Percentiles rank a stretch among this genome's conserved stretches.
Conservation (phyloP, 2,888 invertebrate genomes). For the Autographa pulchrina region DNA sequence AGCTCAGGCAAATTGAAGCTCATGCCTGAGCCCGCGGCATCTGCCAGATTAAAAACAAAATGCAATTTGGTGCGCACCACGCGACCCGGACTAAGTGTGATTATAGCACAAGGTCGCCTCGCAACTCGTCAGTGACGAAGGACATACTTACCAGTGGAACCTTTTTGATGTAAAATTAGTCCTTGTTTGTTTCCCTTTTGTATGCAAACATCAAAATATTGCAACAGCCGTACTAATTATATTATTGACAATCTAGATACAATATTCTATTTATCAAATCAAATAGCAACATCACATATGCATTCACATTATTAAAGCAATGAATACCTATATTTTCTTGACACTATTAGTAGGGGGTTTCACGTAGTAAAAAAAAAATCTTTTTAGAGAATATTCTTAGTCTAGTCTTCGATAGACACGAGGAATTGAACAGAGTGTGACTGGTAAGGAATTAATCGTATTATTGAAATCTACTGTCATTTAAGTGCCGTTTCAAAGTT, state of each 20-base stretch:
- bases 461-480: slow-evolving; percentile 21
- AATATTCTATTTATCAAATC: no score
- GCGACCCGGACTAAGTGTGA: slow-evolving; percentile 67
- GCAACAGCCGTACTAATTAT: background rate
- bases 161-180: background rate
- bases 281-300: no score
- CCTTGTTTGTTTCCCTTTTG: background rate
- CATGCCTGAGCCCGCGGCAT: slow-evolving; percentile 77
- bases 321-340: no score
- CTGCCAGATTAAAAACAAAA: slow-evolving; percentile 84
- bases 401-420: no score
- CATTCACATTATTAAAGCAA: no score
- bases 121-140: slow-evolving; percentile 26
- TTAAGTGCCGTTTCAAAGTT: slow-evolving; percentile 24
- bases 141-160: slow-evolving; percentile 10
- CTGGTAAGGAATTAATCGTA: background rate
- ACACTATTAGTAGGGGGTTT: no score
- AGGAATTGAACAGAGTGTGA: no score
- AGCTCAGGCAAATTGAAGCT: slow-evolving; percentile 85
- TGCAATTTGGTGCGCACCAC: slow-evolving; percentile 78
- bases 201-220: background rate
- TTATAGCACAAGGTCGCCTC: slow-evolving; percentile 60
- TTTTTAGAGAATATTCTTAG: no score
- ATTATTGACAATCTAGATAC: no score
- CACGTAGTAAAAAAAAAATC: no score